Evolutionary conservation across 1,140 invertebrate species (phyloP), one percentile per base, ranked within the genome.

Genomic region (Teleogryllus occipitalis): DNA sequence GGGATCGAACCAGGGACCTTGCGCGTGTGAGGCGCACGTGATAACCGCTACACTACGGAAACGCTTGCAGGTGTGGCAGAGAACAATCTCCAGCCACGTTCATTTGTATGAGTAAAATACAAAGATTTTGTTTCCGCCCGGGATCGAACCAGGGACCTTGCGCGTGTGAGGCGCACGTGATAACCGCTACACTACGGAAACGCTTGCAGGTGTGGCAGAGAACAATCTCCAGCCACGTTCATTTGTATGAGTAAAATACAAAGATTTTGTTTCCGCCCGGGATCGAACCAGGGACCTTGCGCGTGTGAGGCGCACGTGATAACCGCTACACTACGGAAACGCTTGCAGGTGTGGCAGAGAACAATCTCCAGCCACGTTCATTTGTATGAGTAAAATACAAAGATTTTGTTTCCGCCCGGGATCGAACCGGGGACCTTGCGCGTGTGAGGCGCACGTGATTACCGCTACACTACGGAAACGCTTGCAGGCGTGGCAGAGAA

Each of bases 391-490:
- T n/a, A n/a, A n/a, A n/a, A n/a, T n/a, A n/a, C n/a, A n/a, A n/a
- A n/a, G n/a, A n/a, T n/a, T n/a, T n/a, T n/a, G 87, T 88, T 89
- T 88, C 87, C 87, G 88, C 88, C 88, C 88, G 88, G 88, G 88
- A 88, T 89, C 88, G 88, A 89, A 89, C 88, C 88, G 88, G 88
- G 88, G 88, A 87, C 88, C 88, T 89, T 89, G 87, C 87, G 88
- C 88, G 88, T 89, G 88, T 89, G 87, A 89, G 86, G 88, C 88
- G 87, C 87, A 89, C 88, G 88, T 89, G 88, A 89, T 89, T 89
- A 89, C 88, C 88, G 88, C 88, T 89, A 87, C 85, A 87, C 78
- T 79, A 79, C 78, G 78, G 78, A 79, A 79, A 79, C 78, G 49
- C n/a, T n/a, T n/a, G n/a, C n/a, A n/a, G n/a, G n/a, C n/a, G n/a